Conservation (phyloP, 2,888 invertebrate genomes). For the Noctua janthe region DNA sequence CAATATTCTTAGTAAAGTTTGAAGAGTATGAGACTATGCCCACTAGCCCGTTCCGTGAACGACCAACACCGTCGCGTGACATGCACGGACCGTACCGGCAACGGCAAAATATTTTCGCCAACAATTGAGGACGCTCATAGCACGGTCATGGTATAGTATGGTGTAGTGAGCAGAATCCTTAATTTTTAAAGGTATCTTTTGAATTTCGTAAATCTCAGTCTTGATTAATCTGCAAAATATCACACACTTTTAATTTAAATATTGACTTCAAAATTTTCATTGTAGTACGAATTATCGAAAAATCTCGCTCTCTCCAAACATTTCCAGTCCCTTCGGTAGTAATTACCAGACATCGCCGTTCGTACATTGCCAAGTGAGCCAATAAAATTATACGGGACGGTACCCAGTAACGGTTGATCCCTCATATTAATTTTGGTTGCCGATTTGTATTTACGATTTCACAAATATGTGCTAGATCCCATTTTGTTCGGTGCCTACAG, state of each 20-base stretch:
- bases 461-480: conserved; percentile 48
- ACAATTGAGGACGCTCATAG: background rate
- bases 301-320: conserved; percentile 23
- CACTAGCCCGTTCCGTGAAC: background rate
- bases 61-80: background rate
- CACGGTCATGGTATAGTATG: background rate
- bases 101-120: background rate
- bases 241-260: conserved; percentile 6
- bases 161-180: background rate
- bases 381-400: conserved; percentile 57
- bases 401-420: conserved; percentile 36
- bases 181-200: background rate
- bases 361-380: conserved; percentile 37
- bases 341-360: conserved; percentile 50
- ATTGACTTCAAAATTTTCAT: background rate
- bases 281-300: background rate
- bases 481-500: conserved; percentile 25
- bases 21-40: background rate
- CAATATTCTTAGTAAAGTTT: background rate
- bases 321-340: conserved; percentile 40
- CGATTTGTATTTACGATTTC: conserved; percentile 61
- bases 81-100: background rate
- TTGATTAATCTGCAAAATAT: background rate
- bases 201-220: background rate
- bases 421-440: conserved; percentile 51